These are phyloP conservation scores for Synergus umbraculus DNA, from an alignment of 2,888 invertebrate genomes.

Conservation along the genomic window DNA sequence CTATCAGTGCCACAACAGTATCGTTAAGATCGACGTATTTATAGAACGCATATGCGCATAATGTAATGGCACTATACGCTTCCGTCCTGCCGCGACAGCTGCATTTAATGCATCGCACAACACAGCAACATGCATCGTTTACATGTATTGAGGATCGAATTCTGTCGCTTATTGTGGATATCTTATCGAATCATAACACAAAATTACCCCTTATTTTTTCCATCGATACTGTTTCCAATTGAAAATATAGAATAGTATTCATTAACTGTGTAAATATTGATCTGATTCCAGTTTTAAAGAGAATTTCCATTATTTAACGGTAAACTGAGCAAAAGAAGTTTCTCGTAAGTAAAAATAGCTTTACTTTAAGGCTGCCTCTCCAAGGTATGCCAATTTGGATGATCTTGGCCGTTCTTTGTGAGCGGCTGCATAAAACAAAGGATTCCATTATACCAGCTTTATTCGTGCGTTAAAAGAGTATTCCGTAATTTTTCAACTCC, in stretches of 20 bases:
- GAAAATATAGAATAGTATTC: too few relatives aligned
- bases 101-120: slow-evolving; percentile 72
- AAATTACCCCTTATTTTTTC: not conserved
- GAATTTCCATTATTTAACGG: too few relatives aligned
- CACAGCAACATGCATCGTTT: slow-evolving; percentile 48
- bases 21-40: slow-evolving; percentile 72
- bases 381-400: slow-evolving; percentile 14
- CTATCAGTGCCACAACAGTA: slow-evolving; percentile 55
- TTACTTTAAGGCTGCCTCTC: not conserved
- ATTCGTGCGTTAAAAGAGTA: slow-evolving; percentile 2
- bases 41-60: slow-evolving; percentile 74
- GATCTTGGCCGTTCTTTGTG: slow-evolving; percentile 16
- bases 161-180: slow-evolving; percentile 55
- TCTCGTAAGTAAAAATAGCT: not conserved
- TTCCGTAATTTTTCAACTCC: slow-evolving; percentile 10
- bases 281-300: too few relatives aligned
- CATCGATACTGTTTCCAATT: too few relatives aligned
- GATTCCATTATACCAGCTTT: not conserved
- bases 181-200: slow-evolving; percentile 40
- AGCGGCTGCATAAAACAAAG: slow-evolving; percentile 8
- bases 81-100: slow-evolving; percentile 66
- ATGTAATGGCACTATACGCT: slow-evolving; percentile 67
- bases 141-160: slow-evolving; percentile 58
- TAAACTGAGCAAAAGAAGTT: too few relatives aligned
- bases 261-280: too few relatives aligned